Conservation (phyloP, 1,140 invertebrate species). For the Aplysia californica region DNA sequence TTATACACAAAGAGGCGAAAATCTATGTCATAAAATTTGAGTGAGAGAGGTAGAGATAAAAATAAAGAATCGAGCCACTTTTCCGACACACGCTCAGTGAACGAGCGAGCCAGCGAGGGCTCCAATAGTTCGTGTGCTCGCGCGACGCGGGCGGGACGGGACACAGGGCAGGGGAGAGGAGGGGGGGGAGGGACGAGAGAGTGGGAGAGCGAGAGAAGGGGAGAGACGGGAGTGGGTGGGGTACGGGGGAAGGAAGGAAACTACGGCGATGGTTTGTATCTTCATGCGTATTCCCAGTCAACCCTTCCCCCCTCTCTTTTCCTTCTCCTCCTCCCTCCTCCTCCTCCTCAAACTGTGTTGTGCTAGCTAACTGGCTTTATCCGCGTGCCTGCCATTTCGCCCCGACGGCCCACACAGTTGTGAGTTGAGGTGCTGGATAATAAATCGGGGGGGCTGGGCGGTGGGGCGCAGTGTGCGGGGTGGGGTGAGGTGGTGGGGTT, state of each 20-base stretch:
- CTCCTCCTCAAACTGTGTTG: not conserved
- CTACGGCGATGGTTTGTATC: slow-evolving; percentile 5
- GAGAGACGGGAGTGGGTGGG: too few relatives aligned
- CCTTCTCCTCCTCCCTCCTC: not conserved
- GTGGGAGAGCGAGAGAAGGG: too few relatives aligned
- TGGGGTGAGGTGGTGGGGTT: too few relatives aligned
- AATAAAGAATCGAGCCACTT: not conserved
- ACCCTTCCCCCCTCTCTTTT: not conserved
- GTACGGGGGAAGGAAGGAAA: not conserved
- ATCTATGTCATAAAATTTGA: slow-evolving; percentile 1
- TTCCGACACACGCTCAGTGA: slow-evolving; percentile 1
- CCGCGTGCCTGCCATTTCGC: slow-evolving; percentile 8
- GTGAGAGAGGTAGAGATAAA: not conserved
- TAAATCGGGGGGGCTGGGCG: not conserved
- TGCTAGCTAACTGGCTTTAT: slow-evolving; percentile 8
- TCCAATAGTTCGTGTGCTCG: too few relatives aligned
- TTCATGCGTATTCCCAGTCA: not conserved
- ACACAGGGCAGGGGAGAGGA: too few relatives aligned
- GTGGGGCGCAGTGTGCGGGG: too few relatives aligned
- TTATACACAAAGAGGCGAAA: slow-evolving; percentile 19
- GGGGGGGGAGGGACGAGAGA: too few relatives aligned
- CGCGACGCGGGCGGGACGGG: too few relatives aligned
- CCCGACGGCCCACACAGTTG: not conserved
- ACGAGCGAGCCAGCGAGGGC: slow-evolving; percentile 6
- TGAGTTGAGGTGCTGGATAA: not conserved